These are phyloP conservation scores for Dryococelus australis DNA, from an alignment of 2,888 invertebrate species.

Conservation along the genomic window DNA sequence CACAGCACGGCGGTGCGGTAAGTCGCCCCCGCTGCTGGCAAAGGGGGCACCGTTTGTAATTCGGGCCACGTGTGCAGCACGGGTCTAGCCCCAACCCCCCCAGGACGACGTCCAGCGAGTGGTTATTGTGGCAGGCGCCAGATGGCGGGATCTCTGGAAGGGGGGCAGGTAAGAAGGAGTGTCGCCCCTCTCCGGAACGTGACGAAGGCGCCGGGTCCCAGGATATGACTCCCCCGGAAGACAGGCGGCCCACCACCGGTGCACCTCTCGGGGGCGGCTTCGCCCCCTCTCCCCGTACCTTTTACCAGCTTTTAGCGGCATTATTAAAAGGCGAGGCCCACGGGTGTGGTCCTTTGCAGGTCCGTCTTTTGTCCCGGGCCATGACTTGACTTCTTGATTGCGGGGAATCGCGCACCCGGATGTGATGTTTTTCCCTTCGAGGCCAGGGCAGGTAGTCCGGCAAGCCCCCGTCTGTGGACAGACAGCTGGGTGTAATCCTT, in stretches of 20 bases:
- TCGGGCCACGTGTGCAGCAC: background rate
- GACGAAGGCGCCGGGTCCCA: background rate
- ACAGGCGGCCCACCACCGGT: background rate
- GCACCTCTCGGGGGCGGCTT: background rate
- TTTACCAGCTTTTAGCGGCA: background rate
- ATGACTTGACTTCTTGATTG: background rate
- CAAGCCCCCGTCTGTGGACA: too few species aligned
- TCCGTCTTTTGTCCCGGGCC: background rate
- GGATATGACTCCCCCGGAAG: background rate
- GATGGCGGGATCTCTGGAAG: background rate
- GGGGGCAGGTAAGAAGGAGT: background rate
- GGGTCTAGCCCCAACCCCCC: background rate
- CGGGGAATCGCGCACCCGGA: background rate
- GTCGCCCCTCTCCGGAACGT: background rate
- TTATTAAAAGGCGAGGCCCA: background rate
- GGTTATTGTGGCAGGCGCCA: background rate
- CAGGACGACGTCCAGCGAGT: background rate
- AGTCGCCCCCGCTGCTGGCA: background rate
- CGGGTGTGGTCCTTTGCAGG: background rate
- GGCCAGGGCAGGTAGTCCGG: too few species aligned
- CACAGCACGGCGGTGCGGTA: background rate
- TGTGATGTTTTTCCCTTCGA: background rate
- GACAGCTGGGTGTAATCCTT: background rate
- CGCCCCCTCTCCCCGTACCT: background rate
- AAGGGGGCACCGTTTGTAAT: background rate